phyloP scores from a whole-genome alignment of 2,113 vertebrate species.

The Protomyctophum bolini region DNA sequence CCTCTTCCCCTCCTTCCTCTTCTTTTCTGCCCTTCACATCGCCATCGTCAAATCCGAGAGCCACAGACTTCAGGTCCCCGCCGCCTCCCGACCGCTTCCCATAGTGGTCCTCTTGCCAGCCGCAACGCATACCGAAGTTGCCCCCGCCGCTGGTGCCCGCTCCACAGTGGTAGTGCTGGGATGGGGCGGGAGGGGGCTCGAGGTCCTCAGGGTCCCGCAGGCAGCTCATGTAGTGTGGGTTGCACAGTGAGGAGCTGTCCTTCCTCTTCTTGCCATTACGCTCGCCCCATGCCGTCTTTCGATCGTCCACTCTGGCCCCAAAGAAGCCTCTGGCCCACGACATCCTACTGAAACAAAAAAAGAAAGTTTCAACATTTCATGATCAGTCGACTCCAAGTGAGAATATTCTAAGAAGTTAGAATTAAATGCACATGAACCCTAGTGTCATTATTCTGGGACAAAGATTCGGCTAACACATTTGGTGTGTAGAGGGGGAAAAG shows the following conservation, averaged over 20 bases:
- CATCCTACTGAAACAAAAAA: slow-evolving; percentile 77
- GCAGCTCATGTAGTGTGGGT: slow-evolving; percentile 94
- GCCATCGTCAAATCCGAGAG: slow-evolving; percentile 86
- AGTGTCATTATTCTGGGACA: too few relatives aligned
- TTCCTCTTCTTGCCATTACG: slow-evolving; percentile 90
- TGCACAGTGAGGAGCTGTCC: slow-evolving; percentile 82
- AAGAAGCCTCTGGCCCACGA: slow-evolving; percentile 96
- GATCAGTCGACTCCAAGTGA: too few relatives aligned
- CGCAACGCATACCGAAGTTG: slow-evolving; percentile 80
- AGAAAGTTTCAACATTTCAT: neutral
- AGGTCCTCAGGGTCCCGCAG: slow-evolving; percentile 86
- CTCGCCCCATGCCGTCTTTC: slow-evolving; percentile 94
- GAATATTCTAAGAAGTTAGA: too few relatives aligned
- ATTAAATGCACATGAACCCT: too few relatives aligned
- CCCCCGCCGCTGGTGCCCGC: slow-evolving; percentile 64
- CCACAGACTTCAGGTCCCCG: slow-evolving; percentile 81
- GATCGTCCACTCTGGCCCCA: slow-evolving; percentile 89
- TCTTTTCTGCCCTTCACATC: slow-evolving; percentile 74
- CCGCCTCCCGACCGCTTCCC: slow-evolving; percentile 77
- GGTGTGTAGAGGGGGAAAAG: too few relatives aligned
- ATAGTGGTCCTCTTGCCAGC: slow-evolving; percentile 95
- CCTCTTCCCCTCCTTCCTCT: slow-evolving; percentile 53
- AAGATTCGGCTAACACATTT: too few relatives aligned
- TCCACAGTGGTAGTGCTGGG: slow-evolving; percentile 67
- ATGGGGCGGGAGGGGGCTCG: slow-evolving; percentile 62